These are phyloP conservation scores for Sylvia borin DNA, from an alignment of 2,797 vertebrate genomes.

Conservation along the genomic window DNA sequence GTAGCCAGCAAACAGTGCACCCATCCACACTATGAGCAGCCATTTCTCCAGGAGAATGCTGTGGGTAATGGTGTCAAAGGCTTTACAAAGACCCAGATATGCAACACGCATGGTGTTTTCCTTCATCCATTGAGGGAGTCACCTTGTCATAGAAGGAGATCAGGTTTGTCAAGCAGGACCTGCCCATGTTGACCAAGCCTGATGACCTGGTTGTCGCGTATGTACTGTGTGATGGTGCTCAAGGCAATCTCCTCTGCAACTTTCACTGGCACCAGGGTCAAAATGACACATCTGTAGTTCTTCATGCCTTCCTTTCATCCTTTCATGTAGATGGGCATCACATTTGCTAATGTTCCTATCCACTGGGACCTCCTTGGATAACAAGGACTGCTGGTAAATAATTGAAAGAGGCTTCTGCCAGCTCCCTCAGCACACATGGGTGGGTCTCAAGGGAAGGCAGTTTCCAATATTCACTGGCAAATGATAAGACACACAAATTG, in stretches of 20 bases:
- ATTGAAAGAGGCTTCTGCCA: neutral
- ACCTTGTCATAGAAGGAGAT: neutral
- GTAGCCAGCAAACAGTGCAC: neutral
- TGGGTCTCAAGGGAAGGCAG: neutral
- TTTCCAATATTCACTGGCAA: neutral
- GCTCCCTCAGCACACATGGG: neutral
- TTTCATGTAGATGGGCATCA: neutral
- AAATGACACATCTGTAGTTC: neutral
- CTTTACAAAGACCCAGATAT: too few relatives aligned
- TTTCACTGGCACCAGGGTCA: neutral
- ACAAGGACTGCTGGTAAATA: neutral
- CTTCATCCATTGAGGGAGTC: neutral
- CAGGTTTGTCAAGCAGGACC: neutral
- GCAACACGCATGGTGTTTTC: neutral
- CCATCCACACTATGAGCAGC: neutral
- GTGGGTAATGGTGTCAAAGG: neutral
- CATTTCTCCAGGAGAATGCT: neutral
- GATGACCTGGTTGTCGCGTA: neutral
- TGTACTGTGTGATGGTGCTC: accelerated
- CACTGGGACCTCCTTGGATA: neutral
- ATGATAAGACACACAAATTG: neutral
- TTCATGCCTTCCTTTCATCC: neutral
- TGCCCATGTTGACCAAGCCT: neutral
- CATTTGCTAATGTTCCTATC: neutral
- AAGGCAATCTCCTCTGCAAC: neutral